phyloP scores from a whole-genome alignment of 2,888 invertebrate genomes.

The Galerucella calmariensis region DNA sequence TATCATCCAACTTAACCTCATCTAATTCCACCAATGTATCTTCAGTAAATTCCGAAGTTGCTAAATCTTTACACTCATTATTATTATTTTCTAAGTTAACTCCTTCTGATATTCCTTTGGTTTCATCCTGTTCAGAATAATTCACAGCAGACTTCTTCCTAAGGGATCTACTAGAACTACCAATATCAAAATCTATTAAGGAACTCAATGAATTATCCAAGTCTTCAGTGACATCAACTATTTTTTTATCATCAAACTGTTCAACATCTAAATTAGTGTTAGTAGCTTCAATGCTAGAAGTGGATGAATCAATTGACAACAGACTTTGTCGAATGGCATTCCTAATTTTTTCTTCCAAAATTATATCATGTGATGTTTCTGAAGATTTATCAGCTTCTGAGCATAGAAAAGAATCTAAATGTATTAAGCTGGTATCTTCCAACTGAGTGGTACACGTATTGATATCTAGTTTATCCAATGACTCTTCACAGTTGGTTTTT shows the following conservation, averaged over 20 bases:
- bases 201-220: neutral
- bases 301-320: conserved; percentile 3
- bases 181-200: neutral
- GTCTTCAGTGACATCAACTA: neutral
- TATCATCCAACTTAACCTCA: neutral
- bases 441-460: neutral
- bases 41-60: neutral
- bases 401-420: neutral
- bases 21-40: too few species aligned
- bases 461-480: neutral
- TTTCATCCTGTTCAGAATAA: conserved; percentile 33
- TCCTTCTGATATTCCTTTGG: conserved; percentile 2
- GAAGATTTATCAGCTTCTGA: conserved; percentile 5
- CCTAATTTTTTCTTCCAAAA: conserved; percentile 31
- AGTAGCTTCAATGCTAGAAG: neutral
- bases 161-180: conserved; percentile 18
- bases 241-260: neutral
- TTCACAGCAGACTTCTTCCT: conserved; percentile 31
- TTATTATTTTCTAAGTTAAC: neutral
- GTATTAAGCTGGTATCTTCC: neutral
- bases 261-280: neutral
- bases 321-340: conserved; percentile 29
- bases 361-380: conserved; percentile 8
- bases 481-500: neutral
- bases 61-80: neutral